Base-by-base conservation (phyloP, 1,140 invertebrate genomes). In the Homalodisca vitripennis region DNA sequence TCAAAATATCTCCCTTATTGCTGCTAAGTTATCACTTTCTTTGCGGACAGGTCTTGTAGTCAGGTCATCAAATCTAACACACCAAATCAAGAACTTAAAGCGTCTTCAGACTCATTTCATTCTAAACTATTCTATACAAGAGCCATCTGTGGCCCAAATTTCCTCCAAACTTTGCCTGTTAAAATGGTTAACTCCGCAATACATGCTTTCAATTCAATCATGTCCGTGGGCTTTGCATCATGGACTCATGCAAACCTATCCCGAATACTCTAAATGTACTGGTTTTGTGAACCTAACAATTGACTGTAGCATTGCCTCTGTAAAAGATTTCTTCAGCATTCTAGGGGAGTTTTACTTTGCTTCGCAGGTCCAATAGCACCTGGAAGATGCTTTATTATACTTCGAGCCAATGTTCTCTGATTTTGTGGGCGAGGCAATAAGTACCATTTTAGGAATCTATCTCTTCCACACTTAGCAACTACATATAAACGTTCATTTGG, bases 321-420 rank as follows among this genome's bases (percentile, higher is more conserved):
- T 41, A 41, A 41, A 41, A 41, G 17, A 41, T 6, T 41, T 41
- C 6, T 6, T 10, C 34, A 6, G 17, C 6, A 6, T 10, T 20
- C 14, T n/a, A 47, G 20, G 14, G 48, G 2, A 67, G 29, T 60
- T 62, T 71, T 67, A 24, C n/a, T 60, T 30, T 30, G 46, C 74
- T 73, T 71, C 66, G 24, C n/a, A n/a, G n/a, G n/a, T n/a, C n/a
- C n/a, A n/a, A n/a, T n/a, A n/a, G n/a, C n/a, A n/a, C n/a, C n/a
- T n/a, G n/a, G n/a, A n/a, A n/a, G n/a, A n/a, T n/a, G n/a, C n/a
- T n/a, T n/a, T n/a, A n/a, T n/a, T n/a, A n/a, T n/a, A n/a, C n/a
- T n/a, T n/a, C n/a, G n/a, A n/a, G n/a, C n/a, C n/a, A n/a, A n/a
- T n/a, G n/a, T n/a, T n/a, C n/a, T n/a, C n/a, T n/a, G n/a, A n/a